Conservation (phyloP, 2,888 invertebrate species). For the Ceriagrion tenellum region DNA sequence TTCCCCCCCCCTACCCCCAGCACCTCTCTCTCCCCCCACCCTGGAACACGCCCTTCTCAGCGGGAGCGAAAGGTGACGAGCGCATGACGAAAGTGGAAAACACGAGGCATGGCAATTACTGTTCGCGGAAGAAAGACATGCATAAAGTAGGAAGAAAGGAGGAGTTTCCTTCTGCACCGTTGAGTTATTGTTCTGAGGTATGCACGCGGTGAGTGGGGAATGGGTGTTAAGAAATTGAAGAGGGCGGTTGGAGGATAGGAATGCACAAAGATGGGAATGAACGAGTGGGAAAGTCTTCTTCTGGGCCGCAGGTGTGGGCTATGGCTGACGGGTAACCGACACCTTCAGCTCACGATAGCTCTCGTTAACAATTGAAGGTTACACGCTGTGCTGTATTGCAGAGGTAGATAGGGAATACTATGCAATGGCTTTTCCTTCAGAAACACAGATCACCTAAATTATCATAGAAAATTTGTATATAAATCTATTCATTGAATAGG, state of each 20-base stretch:
- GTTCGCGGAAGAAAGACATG: neutral
- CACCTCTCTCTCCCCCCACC: too few relatives aligned
- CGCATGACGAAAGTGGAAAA: neutral
- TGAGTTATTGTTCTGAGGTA: neutral
- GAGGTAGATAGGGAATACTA: too few relatives aligned
- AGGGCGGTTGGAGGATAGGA: neutral
- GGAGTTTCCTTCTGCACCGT: neutral
- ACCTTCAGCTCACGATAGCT: neutral
- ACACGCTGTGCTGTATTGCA: too few relatives aligned
- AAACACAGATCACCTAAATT: too few relatives aligned
- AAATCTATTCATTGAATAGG: too few relatives aligned
- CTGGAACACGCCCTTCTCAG: neutral
- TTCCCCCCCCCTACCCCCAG: neutral
- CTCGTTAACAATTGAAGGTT: too few relatives aligned
- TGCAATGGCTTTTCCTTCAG: too few relatives aligned
- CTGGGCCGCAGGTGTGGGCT: neutral
- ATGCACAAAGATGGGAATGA: neutral
- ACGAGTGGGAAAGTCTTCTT: neutral
- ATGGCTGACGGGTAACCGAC: neutral
- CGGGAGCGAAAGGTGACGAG: neutral
- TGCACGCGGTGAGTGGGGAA: neutral
- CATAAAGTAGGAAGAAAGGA: neutral
- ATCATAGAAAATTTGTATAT: too few relatives aligned
- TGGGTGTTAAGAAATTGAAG: neutral
- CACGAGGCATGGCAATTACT: neutral